Percentiles rank a stretch among this genome's conserved stretches.
phyloP scores from a whole-genome alignment of 2,113 vertebrate genomes.

The Sorex araneus region DNA sequence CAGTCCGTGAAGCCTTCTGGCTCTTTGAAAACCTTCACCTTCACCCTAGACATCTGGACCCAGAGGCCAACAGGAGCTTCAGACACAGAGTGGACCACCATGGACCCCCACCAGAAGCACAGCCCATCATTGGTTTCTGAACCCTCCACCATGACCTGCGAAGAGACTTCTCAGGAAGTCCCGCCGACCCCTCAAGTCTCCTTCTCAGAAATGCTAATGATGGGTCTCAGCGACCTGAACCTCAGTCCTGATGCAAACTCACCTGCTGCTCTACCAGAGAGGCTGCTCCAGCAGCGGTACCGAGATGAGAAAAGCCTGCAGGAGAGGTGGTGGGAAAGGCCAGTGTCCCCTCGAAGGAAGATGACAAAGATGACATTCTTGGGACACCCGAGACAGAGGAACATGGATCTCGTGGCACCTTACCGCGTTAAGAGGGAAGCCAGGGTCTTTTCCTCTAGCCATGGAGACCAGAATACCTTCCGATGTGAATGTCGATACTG shows the following conservation, averaged over 20 bases:
- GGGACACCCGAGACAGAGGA: conserved; percentile 49
- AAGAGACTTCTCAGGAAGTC: not conserved
- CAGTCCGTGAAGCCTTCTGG: not conserved
- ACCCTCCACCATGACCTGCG: not conserved
- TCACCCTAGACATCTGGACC: not conserved
- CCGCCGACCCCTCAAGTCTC: not conserved
- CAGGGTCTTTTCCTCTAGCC: not conserved
- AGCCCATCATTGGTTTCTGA: not conserved
- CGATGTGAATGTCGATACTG: conserved; percentile 38
- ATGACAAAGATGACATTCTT: conserved; percentile 35
- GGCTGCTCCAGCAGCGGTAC: conserved; percentile 44
- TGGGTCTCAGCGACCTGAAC: not conserved
- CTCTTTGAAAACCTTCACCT: conserved; percentile 13
- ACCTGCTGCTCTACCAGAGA: conserved; percentile 14
- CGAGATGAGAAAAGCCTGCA: conserved; percentile 16
- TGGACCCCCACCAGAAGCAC: conserved; percentile 57
- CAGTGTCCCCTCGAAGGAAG: conserved; percentile 44
- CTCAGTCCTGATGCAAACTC: not conserved
- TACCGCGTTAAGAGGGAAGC: conserved; percentile 50
- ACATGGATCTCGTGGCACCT: conserved; percentile 44
- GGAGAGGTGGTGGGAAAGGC: conserved; percentile 58
- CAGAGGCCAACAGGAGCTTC: not conserved
- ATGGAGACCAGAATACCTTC: conserved; percentile 41
- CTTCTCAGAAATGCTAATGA: not conserved
- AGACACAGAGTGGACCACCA: not conserved